A percentile compares a stretch with the other conserved stretches of the same genome.
Conservation (phyloP, 2,113 vertebrate genomes). For the Podarcis cretensis region DNA sequence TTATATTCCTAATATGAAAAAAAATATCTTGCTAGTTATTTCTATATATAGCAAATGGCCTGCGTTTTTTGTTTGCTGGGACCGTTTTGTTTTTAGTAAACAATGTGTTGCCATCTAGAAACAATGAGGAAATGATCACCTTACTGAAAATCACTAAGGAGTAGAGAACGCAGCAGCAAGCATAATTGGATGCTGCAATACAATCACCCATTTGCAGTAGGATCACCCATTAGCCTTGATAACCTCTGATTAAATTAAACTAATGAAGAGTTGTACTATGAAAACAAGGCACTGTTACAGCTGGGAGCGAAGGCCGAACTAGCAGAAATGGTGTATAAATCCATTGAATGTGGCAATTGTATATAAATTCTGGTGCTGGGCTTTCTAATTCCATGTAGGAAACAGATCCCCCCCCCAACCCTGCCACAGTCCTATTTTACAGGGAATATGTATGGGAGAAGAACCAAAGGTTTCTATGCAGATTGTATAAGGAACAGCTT, state of each 20-base stretch:
- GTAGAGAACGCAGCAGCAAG: conserved; percentile 24
- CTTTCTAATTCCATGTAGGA: neutral
- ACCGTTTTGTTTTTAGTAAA: conserved; percentile 3
- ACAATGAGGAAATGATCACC: conserved; percentile 46
- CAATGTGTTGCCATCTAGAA: conserved; percentile 29
- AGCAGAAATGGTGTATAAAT: neutral
- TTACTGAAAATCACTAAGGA: conserved; percentile 38
- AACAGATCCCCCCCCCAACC: neutral
- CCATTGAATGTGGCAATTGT: neutral
- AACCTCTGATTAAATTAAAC: conserved; percentile 47
- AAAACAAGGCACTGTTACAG: conserved; percentile 15
- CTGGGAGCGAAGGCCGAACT: neutral
- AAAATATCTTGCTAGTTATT: neutral
- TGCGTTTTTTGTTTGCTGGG: neutral
- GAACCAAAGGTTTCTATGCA: neutral
- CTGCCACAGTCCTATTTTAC: neutral
- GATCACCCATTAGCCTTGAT: conserved; percentile 33
- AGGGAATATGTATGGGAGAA: neutral
- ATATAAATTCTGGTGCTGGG: neutral
- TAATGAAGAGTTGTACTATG: conserved; percentile 35
- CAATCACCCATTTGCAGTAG: conserved; percentile 29
- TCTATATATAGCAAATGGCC: neutral
- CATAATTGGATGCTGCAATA: conserved; percentile 31
- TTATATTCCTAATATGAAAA: no score
- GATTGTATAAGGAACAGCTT: neutral